A percentile compares a stretch with the other conserved stretches of the same genome.
These are phyloP conservation scores for Rhingia rostrata DNA, from an alignment of 2,888 invertebrate species.

Conservation along the genomic window DNA sequence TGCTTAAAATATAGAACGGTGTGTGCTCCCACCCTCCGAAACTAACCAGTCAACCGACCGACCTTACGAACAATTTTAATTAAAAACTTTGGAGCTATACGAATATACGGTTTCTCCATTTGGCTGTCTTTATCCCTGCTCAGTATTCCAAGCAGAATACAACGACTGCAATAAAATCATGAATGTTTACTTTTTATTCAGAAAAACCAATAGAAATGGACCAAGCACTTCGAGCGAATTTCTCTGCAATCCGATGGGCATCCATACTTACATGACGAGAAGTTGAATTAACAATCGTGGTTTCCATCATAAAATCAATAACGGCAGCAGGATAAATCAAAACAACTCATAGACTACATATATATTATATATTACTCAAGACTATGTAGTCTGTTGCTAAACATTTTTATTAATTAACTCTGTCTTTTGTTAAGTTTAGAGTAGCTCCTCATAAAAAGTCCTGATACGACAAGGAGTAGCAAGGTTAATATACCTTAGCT, in stretches of 20 bases:
- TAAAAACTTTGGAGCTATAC: conserved; percentile 64
- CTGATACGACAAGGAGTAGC: too few species aligned
- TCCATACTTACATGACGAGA: conserved; percentile 61
- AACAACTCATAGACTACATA: background rate
- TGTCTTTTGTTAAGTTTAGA: too few species aligned
- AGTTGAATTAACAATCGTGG: conserved; percentile 64
- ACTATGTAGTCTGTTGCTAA: too few species aligned
- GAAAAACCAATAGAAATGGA: conserved; percentile 43
- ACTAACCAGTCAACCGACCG: conserved; percentile 55
- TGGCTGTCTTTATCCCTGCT: conserved; percentile 21
- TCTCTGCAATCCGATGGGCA: conserved; percentile 20
- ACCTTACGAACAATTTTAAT: conserved; percentile 70
- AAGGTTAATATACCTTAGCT: too few species aligned
- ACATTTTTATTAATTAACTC: too few species aligned
- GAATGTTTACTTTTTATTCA: conserved; percentile 69
- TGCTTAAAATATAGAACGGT: conserved; percentile 21
- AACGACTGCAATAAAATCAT: conserved; percentile 62
- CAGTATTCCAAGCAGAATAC: conserved; percentile 49
- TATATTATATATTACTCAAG: background rate
- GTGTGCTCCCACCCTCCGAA: background rate
- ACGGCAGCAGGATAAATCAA: conserved; percentile 4
- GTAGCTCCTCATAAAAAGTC: too few species aligned
- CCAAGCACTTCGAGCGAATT: conserved; percentile 31
- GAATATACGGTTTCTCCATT: conserved; percentile 3
- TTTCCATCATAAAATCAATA: conserved; percentile 21